phyloP scores from a whole-genome alignment of 2,888 invertebrate genomes.

The Chymomyza fuscimana region DNA sequence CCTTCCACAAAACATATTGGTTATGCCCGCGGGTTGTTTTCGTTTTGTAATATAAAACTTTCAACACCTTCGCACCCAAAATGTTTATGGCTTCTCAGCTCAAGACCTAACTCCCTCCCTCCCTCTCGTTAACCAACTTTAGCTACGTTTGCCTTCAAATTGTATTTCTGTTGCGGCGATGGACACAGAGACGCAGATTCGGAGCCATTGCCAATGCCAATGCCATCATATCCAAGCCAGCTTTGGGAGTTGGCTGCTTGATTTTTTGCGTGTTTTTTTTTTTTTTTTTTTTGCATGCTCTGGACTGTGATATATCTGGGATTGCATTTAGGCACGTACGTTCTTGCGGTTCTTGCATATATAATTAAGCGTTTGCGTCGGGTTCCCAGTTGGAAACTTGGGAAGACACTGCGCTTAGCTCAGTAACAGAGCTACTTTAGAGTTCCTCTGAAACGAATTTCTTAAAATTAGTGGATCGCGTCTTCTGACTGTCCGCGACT shows the following conservation, averaged over 20 bases:
- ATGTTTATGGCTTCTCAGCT: constrained; percentile 45
- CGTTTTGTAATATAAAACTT: constrained; percentile 51
- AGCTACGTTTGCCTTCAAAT: constrained; percentile 42
- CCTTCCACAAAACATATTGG: constrained; percentile 12
- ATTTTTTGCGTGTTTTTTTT: not conserved
- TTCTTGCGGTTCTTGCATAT: constrained; percentile 57
- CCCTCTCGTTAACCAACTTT: not conserved
- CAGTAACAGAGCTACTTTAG: too few species aligned
- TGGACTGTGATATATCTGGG: constrained; percentile 64
- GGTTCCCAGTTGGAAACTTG: constrained; percentile 36
- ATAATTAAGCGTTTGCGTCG: constrained; percentile 62
- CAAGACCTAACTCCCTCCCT: not conserved
- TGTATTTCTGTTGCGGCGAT: constrained; percentile 61
- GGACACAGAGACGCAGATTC: not conserved
- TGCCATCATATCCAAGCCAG: not conserved
- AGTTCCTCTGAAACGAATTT: too few species aligned
- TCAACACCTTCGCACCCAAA: constrained; percentile 65
- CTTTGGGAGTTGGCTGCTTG: not conserved
- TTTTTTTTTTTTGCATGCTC: not conserved
- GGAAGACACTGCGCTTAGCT: not conserved
- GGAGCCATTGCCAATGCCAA: too few species aligned
- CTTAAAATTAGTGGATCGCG: too few species aligned
- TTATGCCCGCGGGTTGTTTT: constrained; percentile 46
- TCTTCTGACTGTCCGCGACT: too few species aligned
- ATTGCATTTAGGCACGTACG: constrained; percentile 33